A percentile compares a stretch with the other conserved stretches of the same genome.
These are phyloP conservation scores for Phylloscopus collybita DNA, from an alignment of 2,797 vertebrate genomes.

Conservation along the genomic window DNA sequence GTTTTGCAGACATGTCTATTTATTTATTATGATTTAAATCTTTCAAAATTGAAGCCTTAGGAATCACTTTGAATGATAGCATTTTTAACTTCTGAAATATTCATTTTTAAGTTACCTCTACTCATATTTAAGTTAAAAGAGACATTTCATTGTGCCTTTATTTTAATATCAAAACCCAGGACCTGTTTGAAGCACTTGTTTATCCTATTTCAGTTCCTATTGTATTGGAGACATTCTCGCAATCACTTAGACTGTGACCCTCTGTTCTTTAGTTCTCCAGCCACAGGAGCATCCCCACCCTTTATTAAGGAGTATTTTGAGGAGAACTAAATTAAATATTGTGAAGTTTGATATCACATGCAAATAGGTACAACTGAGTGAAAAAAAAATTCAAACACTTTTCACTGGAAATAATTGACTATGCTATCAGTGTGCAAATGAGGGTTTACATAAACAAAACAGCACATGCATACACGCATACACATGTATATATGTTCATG, in stretches of 20 bases:
- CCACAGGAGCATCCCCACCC: background rate
- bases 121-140: background rate
- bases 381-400: conserved; percentile 30
- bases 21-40: background rate
- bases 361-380: conserved; percentile 1
- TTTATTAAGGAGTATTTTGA: background rate
- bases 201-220: background rate
- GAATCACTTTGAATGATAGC: background rate
- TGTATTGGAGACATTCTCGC: background rate
- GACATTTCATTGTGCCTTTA: background rate
- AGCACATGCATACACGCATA: background rate
- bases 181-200: conserved; percentile 1
- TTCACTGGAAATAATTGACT: conserved; percentile 41
- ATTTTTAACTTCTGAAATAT: background rate
- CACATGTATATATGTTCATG: background rate
- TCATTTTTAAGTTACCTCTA: background rate
- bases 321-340: background rate
- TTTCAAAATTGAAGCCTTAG: background rate
- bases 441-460: conserved; percentile 27
- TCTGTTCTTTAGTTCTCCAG: background rate
- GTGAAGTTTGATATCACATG: conserved; percentile 6
- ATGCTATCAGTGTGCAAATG: conserved; percentile 31
- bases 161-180: conserved; percentile 14
- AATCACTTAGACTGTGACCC: background rate
- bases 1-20: background rate